These are phyloP conservation scores for Darevskia nairensis DNA, from an alignment of 2,797 vertebrate genomes.

Conservation along the genomic window DNA sequence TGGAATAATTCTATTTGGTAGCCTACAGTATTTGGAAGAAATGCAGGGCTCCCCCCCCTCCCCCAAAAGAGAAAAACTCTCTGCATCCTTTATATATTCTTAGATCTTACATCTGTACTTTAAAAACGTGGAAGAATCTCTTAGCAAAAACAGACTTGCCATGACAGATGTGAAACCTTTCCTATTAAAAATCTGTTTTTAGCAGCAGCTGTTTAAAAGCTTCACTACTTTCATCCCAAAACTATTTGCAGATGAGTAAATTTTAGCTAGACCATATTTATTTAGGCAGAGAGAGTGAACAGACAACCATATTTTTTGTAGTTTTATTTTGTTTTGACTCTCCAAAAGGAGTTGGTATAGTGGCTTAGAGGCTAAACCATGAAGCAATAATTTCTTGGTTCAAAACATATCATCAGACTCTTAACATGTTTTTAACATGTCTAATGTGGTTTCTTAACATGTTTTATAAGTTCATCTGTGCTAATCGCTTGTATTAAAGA, in stretches of 20 bases:
- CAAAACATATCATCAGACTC: background rate
- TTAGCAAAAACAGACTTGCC: conserved; percentile 13
- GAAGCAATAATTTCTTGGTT: background rate
- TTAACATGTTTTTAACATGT: background rate
- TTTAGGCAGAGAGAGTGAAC: conserved; percentile 46
- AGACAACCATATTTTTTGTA: conserved; percentile 13
- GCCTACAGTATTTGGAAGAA: background rate
- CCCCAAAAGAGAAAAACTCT: too few relatives aligned
- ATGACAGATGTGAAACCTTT: conserved; percentile 42
- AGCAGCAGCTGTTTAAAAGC: conserved; percentile 60
- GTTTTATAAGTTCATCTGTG: conserved; percentile 26
- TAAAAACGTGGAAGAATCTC: conserved; percentile 15
- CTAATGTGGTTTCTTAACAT: background rate
- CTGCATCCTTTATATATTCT: background rate
- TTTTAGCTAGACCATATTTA: conserved; percentile 20
- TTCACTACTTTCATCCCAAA: conserved; percentile 62
- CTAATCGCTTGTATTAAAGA: conserved; percentile 3
- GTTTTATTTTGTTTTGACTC: background rate
- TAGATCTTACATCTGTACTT: conserved; percentile 26
- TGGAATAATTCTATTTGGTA: background rate
- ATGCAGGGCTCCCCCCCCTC: background rate
- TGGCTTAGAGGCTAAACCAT: background rate
- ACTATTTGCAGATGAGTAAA: conserved; percentile 55
- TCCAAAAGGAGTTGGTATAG: background rate
- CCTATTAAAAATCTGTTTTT: conserved; percentile 51